phyloP scores from a whole-genome alignment of 2,797 vertebrate genomes.

The Pangasius krempfi region DNA sequence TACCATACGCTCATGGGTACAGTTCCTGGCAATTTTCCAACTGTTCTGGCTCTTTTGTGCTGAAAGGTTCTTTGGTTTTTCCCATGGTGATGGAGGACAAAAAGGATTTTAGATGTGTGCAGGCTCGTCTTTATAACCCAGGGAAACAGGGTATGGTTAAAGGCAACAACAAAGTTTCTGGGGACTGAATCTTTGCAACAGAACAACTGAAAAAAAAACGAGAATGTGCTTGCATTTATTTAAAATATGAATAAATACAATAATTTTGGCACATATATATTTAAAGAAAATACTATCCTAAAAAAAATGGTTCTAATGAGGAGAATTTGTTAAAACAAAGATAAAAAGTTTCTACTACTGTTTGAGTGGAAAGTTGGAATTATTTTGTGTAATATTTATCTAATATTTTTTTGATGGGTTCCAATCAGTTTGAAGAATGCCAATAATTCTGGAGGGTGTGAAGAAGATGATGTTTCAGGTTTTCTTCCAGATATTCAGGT shows the following conservation, averaged over 20 bases:
- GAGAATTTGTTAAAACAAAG: background rate
- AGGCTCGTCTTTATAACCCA: background rate
- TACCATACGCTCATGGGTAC: background rate
- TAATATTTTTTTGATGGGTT: background rate
- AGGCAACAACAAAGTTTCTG: background rate
- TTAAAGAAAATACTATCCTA: background rate
- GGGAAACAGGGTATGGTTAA: background rate
- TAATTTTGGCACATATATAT: constrained; percentile 11
- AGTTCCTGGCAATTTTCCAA: background rate
- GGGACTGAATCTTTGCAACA: background rate
- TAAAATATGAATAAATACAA: constrained; percentile 12
- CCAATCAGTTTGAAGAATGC: background rate
- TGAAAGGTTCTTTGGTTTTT: background rate
- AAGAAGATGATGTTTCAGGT: background rate
- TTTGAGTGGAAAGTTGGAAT: background rate
- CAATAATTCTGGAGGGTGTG: background rate
- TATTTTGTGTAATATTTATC: background rate
- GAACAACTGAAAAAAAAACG: background rate
- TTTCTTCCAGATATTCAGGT: constrained; percentile 19
- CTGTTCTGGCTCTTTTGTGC: background rate
- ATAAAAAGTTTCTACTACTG: background rate
- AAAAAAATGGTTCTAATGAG: background rate
- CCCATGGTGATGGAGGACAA: background rate
- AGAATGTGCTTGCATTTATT: constrained; percentile 3
- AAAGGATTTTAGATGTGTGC: background rate